Conservation (phyloP, 2,888 invertebrate species). For the Mythimna loreyi region DNA sequence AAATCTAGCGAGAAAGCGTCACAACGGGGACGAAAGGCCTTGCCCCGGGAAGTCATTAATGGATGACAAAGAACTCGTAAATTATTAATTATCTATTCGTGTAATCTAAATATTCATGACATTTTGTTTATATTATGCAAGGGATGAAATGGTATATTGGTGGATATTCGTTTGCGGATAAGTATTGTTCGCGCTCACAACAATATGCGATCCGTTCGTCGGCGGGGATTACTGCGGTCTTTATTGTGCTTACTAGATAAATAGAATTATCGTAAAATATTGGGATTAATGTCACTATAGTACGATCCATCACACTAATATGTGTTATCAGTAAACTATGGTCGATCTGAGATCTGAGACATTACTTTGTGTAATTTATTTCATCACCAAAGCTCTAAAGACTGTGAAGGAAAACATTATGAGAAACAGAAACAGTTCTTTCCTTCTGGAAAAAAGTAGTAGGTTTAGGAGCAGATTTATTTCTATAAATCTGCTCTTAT, state of each 20-base stretch:
- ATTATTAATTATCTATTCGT: conserved; percentile 60
- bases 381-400: too few relatives aligned
- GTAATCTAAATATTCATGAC: conserved; percentile 44
- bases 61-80: conserved; percentile 69
- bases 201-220: conserved; percentile 17
- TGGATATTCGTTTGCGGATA: conserved; percentile 24
- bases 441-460: too few relatives aligned
- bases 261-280: conserved; percentile 36
- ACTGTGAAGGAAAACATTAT: too few relatives aligned
- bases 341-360: too few relatives aligned
- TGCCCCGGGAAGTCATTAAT: conserved; percentile 75
- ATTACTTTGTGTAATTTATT: too few relatives aligned
- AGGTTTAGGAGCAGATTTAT: too few relatives aligned
- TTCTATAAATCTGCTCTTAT: too few relatives aligned
- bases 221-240: conserved; percentile 37
- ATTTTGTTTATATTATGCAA: conserved; percentile 44
- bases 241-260: conserved; percentile 38
- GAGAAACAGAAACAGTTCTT: too few relatives aligned
- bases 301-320: conserved; percentile 3
- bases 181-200: conserved; percentile 32
- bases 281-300: conserved; percentile 24
- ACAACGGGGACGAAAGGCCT: conserved; percentile 56
- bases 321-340: conserved; percentile 12
- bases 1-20: conserved; percentile 9
- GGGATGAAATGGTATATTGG: conserved; percentile 34